A percentile compares a stretch with the other conserved stretches of the same genome.
phyloP scores from a whole-genome alignment of 2,888 invertebrate species.

The Spialia ferax region DNA sequence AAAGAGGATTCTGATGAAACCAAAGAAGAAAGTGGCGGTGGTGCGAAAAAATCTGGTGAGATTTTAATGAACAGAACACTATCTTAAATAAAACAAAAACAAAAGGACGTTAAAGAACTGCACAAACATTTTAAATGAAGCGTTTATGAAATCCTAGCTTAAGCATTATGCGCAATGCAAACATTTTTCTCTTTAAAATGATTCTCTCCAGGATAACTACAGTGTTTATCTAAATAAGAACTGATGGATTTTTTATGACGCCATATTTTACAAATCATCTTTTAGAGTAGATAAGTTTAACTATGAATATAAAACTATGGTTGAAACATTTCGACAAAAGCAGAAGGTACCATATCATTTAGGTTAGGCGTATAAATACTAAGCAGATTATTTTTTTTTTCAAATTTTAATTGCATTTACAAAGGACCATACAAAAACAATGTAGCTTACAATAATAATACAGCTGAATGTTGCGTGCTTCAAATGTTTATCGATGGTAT shows the following conservation, averaged over 20 bases:
- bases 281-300: too few species aligned
- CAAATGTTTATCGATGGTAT: neutral
- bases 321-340: too few species aligned
- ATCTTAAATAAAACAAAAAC: neutral
- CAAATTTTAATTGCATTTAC: neutral
- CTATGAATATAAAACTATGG: too few species aligned
- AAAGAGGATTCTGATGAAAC: conserved; percentile 21
- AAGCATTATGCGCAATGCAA: too few species aligned
- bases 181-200: neutral
- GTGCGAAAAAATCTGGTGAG: conserved; percentile 55
- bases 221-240: neutral
- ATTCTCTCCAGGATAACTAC: neutral
- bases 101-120: neutral
- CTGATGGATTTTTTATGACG: neutral
- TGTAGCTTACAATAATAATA: too few species aligned
- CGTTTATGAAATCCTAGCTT: neutral
- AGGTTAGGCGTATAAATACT: too few species aligned
- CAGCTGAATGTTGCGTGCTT: neutral
- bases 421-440: neutral
- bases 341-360: too few species aligned
- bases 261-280: too few species aligned
- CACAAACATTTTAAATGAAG: neutral
- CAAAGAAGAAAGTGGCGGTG: conserved; percentile 44
- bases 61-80: conserved; percentile 21
- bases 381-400: too few species aligned